Base-by-base conservation (phyloP, 2,888 invertebrate species). In the Nomada goodeniana region DNA sequence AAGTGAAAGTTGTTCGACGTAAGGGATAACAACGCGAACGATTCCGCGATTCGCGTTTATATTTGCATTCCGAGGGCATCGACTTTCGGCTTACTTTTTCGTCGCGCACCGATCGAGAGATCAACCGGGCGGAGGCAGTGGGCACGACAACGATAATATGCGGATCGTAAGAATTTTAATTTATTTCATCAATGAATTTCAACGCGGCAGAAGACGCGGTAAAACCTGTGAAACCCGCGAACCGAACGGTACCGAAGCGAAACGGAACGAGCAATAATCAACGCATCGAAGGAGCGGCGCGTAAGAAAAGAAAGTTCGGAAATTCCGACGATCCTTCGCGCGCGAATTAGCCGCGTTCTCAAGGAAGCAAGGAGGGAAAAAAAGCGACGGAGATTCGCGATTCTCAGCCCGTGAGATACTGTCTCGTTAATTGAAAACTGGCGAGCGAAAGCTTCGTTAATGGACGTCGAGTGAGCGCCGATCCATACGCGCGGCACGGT, bases 401-500 rank as follows among this genome's bases (percentile, higher is more conserved):
- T 67, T 65, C 76, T 82, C 79, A 76, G 79, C 78, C 83, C 91
- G 91, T 91, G 91, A 88, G 91, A 91, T 82, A 88, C 74, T 80
- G 85, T 79, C 88, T 90, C 88, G 86, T 90, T 90, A 90, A 91
- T 91, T 90, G 87, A 86, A 90, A 88, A 80, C 82, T 78, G 88
- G 69, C 86, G 80, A 89, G 89, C 90, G 90, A 89, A 89, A 89
- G 87, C 82, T 70, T 71, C 78, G 57, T 70, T 64, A 36, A 26
- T 23, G 29, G 18, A 29, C 23, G 52, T 64, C 76, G 52, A 61
- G 63, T 42, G 59, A 67, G 59, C 65, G 52, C 53, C 53, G 47
- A 52, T 2, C 29, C 10, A 13, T 13, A 26, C 57, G 67, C 53
- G 23, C 7, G 11, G 36, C 20, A 3, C 13, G 7, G 18, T 18